Base-by-base conservation (phyloP, 1,140 invertebrate species). In the Euura lappo region DNA sequence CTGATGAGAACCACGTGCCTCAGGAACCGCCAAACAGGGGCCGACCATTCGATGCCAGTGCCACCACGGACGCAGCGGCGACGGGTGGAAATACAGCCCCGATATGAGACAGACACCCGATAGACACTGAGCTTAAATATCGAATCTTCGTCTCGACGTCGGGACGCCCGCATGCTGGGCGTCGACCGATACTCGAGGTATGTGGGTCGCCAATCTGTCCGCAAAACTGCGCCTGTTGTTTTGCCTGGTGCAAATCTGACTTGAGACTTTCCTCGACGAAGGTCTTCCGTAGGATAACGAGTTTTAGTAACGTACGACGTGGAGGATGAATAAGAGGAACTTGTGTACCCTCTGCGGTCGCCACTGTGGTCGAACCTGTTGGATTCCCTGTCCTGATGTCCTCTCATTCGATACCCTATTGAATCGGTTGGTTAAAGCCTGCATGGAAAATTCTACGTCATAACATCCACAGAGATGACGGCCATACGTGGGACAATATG, bases 321-420 rank as follows among this genome's bases (percentile, higher is more conserved):
- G 51, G 3, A 60, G 4, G 51, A 60, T 8, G 51, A 6, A n/a
- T 3, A 60, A n/a, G 51, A 60, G 51, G 51, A 60, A 60, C 51
- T 8, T n/a, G 51, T 60, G 13, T 60, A 60, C 10, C 51, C 13
- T 60, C 13, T 6, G 51, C 51, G 51, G 51, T 60, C 51, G 51
- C 51, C 51, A n/a, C 51, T 60, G 28, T n/a, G 51, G 51, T 60
- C 6, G 51, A 60, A 60, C 51, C 51, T 60, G 51, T 60, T 60
- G 51, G 51, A 60, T 60, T 60, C 51, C 51, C 51, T 60, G 13
- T 11, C 8, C 51, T 60, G 51, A 8, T 60, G 13, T 60, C 10
- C 51, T 60, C 51, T 8, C 51, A 60, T 60, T 60, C 51, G 51
- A 60, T 60, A 60, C 51, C 51, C 8, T 60, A n/a, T 60, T 60